phyloP scores from a whole-genome alignment of 2,797 vertebrate genomes.

The Dryobates pubescens region DNA sequence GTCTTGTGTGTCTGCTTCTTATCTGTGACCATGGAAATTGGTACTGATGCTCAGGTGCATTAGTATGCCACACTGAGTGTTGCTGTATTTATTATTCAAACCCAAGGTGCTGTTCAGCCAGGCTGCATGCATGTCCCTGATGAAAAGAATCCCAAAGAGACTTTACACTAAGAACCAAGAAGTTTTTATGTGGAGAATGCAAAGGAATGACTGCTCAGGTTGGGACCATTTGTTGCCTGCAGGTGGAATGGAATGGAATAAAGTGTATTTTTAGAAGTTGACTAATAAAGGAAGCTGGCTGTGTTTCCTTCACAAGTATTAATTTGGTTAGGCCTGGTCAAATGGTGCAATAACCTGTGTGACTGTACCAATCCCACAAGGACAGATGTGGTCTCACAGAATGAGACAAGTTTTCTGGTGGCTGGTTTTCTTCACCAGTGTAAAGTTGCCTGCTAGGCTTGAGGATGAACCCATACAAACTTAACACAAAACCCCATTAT shows the following conservation, averaged over 20 bases:
- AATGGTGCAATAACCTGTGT: background rate
- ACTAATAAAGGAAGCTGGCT: background rate
- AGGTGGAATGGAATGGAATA: background rate
- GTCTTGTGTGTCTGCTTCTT: background rate
- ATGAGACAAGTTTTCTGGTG: background rate
- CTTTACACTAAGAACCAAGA: accelerated
- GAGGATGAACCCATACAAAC: background rate
- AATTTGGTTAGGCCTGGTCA: background rate
- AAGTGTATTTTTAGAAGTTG: conserved; percentile 1
- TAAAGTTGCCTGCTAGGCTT: background rate
- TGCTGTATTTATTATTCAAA: accelerated
- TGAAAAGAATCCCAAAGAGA: background rate
- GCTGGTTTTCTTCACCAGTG: background rate
- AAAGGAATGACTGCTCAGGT: background rate
- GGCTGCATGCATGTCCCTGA: accelerated
- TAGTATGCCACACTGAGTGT: background rate
- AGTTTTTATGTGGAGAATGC: background rate
- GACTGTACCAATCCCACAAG: background rate
- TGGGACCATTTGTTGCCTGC: background rate
- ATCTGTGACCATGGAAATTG: background rate
- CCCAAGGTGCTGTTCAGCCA: background rate
- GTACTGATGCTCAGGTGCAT: background rate
- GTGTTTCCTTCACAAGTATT: background rate
- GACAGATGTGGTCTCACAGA: background rate
- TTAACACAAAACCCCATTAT: accelerated